phyloP scores from a whole-genome alignment of 2,797 vertebrate genomes.

The Phaenicophaeus curvirostris region DNA sequence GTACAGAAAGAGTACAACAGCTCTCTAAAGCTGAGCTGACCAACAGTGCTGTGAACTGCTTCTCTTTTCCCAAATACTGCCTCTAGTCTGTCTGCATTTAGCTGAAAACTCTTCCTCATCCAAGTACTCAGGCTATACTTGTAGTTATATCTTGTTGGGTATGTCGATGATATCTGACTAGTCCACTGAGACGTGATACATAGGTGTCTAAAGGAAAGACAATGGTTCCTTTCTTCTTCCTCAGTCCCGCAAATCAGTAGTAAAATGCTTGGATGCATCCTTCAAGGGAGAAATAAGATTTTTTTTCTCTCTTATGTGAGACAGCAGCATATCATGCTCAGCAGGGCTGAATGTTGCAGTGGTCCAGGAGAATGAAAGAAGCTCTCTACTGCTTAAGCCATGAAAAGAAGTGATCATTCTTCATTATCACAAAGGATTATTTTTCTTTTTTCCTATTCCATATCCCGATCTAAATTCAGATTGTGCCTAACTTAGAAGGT shows the following conservation, averaged over 20 bases:
- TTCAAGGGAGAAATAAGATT: not conserved
- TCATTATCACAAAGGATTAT: not conserved
- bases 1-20: not conserved
- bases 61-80: not conserved
- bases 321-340: not conserved
- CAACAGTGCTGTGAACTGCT: not conserved
- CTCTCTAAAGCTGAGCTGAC: not conserved
- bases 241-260: not conserved
- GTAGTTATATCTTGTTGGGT: not conserved
- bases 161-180: not conserved
- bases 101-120: not conserved
- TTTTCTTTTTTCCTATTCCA: not conserved
- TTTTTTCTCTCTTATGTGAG: not conserved
- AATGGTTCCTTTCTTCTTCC: not conserved
- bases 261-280: not conserved
- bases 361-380: not conserved
- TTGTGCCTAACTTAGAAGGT: not conserved
- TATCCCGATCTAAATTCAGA: not conserved
- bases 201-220: not conserved
- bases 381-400: not conserved
- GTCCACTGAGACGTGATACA: not conserved
- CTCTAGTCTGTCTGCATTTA: not conserved
- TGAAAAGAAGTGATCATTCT: not conserved
- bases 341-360: not conserved
- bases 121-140: rapidly evolving